A percentile compares a stretch with the other conserved stretches of the same genome.
Evolutionary conservation across 2,888 invertebrate genomes (phyloP).

Genomic region (Thereva unica): DNA sequence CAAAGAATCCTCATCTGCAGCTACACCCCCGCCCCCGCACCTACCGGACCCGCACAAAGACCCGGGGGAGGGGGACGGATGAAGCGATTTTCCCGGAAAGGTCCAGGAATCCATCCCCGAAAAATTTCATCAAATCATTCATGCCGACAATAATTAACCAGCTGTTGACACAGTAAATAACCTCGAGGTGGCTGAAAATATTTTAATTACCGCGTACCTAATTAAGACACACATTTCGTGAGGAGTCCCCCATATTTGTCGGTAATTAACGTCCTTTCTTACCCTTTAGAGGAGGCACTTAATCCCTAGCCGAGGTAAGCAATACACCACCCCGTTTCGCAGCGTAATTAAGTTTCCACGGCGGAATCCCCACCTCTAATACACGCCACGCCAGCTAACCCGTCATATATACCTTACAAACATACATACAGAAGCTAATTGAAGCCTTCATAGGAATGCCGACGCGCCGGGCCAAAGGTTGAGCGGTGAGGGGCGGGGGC

Average conservation of each 20-base stretch:
- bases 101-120: too few species aligned
- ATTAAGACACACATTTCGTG: constrained; percentile 19
- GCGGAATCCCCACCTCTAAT: constrained; percentile 6
- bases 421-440: constrained; percentile 11
- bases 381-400: background rate
- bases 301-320: constrained; percentile 15
- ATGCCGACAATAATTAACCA: constrained; percentile 21
- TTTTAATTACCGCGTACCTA: constrained; percentile 1
- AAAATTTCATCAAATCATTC: background rate
- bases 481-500: too few species aligned
- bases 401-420: background rate
- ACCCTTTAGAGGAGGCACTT: constrained; percentile 17
- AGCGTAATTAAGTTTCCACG: constrained; percentile 21
- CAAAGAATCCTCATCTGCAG: too few species aligned
- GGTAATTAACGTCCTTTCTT: constrained; percentile 27
- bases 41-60: too few species aligned
- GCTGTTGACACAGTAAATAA: constrained; percentile 27
- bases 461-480: background rate
- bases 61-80: too few species aligned
- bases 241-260: constrained; percentile 26
- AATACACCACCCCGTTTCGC: background rate
- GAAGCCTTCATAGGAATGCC: background rate
- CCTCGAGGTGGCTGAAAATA: background rate
- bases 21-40: too few species aligned
- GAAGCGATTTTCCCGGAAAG: too few species aligned